Evolutionary conservation across 2,113 vertebrate species (phyloP).

Genomic region (Pleuronectes platessa): DNA sequence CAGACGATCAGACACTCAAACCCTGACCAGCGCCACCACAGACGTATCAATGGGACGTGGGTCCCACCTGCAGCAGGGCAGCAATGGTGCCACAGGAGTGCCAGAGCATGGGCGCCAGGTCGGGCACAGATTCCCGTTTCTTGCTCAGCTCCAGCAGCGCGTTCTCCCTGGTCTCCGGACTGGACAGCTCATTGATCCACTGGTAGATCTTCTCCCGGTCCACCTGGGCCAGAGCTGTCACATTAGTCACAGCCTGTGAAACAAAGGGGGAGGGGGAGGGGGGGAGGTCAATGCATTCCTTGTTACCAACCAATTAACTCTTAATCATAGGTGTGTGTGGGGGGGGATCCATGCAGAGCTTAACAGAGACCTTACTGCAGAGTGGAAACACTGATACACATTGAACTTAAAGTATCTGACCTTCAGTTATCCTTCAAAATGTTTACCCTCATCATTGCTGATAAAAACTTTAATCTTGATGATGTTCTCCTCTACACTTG

Average conservation of each 20-base stretch:
- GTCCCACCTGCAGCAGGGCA: constrained; percentile 91
- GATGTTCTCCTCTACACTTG: no score
- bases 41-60: neutral
- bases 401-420: no score
- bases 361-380: neutral
- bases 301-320: neutral
- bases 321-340: no score
- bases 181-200: constrained; percentile 98
- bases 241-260: constrained; percentile 88
- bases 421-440: no score
- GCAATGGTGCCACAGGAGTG: constrained; percentile 98
- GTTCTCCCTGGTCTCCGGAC: constrained; percentile 95
- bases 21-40: neutral
- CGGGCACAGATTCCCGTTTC: constrained; percentile 95
- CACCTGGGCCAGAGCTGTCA: constrained; percentile 93
- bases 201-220: constrained; percentile 99
- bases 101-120: constrained; percentile 98
- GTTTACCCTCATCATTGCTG: no score
- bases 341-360: no score
- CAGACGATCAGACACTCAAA: neutral
- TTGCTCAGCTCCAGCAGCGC: constrained; percentile 97
- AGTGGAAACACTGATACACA: neutral
- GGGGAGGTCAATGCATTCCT: neutral
- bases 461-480: no score
- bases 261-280: neutral